These are phyloP conservation scores for Agrotis ipsilon DNA, from an alignment of 2,888 invertebrate species.

Conservation along the genomic window DNA sequence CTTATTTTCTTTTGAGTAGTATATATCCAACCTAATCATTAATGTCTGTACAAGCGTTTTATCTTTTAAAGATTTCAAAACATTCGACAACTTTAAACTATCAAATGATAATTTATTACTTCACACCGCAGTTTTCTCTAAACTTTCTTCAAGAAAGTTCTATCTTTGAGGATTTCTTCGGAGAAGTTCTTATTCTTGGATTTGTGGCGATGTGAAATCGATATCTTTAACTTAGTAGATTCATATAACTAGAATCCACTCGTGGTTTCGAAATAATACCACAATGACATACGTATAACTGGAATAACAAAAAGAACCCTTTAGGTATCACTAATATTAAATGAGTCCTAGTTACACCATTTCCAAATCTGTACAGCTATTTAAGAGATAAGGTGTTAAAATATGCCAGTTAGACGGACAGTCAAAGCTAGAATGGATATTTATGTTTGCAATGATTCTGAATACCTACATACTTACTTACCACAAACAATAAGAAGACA, in stretches of 20 bases:
- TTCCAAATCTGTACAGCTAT: too few species aligned
- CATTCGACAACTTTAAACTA: conserved; percentile 18
- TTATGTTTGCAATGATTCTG: too few species aligned
- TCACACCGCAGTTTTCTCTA: conserved; percentile 4
- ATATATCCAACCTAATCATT: too few species aligned
- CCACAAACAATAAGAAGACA: too few species aligned
- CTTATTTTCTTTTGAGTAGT: too few species aligned
- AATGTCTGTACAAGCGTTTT: too few species aligned
- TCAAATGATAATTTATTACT: conserved; percentile 40
- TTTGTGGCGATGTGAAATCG: neutral
- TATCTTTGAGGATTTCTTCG: neutral
- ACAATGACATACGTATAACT: neutral
- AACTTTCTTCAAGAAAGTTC: conserved; percentile 20
- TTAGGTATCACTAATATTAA: too few species aligned
- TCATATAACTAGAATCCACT: neutral
- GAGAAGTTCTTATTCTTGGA: conserved; percentile 6
- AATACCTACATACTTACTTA: too few species aligned
- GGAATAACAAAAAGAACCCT: neutral
- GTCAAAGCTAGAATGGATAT: too few species aligned
- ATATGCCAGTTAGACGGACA: too few species aligned
- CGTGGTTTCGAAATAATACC: neutral
- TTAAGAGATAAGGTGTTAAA: too few species aligned
- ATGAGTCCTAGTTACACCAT: too few species aligned
- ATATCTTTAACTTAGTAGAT: neutral
- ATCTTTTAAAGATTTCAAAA: neutral